These are phyloP conservation scores for Drosophila baimaii DNA, from an alignment of 1,140 invertebrate species.

Conservation along the genomic window DNA sequence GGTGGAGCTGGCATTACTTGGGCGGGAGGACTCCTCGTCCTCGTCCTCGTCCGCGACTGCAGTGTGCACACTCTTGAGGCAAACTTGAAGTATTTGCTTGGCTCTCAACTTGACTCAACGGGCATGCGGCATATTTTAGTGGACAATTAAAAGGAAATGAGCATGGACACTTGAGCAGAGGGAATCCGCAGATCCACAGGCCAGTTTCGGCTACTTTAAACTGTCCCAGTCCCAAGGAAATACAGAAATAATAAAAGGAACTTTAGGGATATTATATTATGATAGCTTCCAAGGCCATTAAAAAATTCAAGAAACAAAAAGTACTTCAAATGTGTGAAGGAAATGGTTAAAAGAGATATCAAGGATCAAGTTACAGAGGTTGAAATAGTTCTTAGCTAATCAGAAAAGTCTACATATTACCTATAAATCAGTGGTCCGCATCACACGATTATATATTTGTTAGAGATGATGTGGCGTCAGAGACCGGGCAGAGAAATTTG, in stretches of 20 bases:
- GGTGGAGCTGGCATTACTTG: neutral
- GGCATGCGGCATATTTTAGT: constrained; percentile 62
- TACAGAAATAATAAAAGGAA: no score
- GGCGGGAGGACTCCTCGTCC: neutral
- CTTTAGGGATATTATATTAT: neutral
- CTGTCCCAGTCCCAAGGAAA: no score
- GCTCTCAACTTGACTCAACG: constrained; percentile 53
- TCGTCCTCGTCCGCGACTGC: constrained; percentile 35
- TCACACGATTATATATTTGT: no score
- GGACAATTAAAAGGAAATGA: constrained; percentile 68
- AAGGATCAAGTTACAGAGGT: neutral
- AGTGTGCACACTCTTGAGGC: constrained; percentile 57
- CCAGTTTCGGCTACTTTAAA: neutral
- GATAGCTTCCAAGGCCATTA: no score
- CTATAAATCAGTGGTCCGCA: no score
- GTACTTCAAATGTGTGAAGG: neutral
- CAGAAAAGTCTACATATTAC: no score
- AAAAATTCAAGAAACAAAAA: neutral
- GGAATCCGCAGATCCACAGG: constrained; percentile 11
- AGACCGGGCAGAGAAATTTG: no score
- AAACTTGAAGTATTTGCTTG: constrained; percentile 72
- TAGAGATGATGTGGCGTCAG: no score
- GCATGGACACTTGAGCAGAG: constrained; percentile 12
- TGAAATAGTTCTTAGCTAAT: neutral
- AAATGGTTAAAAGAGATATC: neutral